phyloP scores from a whole-genome alignment of 1,140 invertebrate species.

The Lepidostoma basale region DNA sequence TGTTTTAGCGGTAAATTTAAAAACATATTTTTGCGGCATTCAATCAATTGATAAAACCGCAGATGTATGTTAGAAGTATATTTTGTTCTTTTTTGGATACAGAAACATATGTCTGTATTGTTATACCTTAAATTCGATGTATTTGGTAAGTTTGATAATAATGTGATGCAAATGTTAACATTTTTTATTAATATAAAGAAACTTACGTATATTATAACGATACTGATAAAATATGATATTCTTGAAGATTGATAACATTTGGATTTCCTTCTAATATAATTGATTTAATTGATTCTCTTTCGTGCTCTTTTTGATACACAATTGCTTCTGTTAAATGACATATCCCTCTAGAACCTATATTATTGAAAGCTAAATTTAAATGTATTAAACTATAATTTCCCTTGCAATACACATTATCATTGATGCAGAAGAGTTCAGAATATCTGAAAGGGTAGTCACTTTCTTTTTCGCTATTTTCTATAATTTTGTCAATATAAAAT shows the following conservation, averaged over 20 bases:
- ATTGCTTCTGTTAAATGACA: background rate
- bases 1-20: too few species aligned
- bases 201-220: background rate
- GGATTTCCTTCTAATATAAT: constrained; percentile 22
- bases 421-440: constrained; percentile 2
- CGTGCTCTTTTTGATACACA: constrained; percentile 1
- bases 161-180: too few species aligned
- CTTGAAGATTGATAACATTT: background rate
- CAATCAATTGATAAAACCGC: too few species aligned
- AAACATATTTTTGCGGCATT: too few species aligned
- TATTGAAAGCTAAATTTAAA: constrained; percentile 22
- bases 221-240: constrained; percentile 26
- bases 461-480: background rate
- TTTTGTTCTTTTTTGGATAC: too few species aligned
- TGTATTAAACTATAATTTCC: background rate
- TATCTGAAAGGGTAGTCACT: constrained; percentile 7
- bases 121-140: too few species aligned
- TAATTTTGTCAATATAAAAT: constrained; percentile 10
- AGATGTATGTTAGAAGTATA: too few species aligned
- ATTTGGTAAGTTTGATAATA: too few species aligned
- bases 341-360: background rate
- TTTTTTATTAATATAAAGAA: too few species aligned
- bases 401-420: constrained; percentile 13
- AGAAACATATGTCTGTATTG: too few species aligned
- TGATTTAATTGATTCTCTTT: background rate